phyloP scores from a whole-genome alignment of 2,113 vertebrate species.

The Lontra canadensis region DNA sequence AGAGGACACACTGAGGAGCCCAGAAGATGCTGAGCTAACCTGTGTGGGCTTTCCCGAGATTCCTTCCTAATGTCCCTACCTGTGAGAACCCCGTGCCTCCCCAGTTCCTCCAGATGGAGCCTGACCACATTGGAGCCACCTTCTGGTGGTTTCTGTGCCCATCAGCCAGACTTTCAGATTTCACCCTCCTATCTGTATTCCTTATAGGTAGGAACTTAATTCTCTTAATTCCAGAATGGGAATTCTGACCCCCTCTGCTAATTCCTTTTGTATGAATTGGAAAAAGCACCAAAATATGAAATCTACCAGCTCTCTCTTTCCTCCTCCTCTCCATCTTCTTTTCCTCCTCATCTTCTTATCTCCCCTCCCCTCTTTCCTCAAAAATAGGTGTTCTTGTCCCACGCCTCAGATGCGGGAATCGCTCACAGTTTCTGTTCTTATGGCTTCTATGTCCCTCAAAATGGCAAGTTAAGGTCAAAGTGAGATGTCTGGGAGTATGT shows the following conservation, averaged over 20 bases:
- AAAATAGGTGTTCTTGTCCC: neutral
- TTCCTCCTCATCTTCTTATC: neutral
- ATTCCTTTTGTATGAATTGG: neutral
- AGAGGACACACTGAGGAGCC: neutral
- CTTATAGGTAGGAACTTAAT: neutral
- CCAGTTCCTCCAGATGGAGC: neutral
- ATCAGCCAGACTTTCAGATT: neutral
- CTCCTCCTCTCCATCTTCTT: neutral
- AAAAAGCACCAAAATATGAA: neutral
- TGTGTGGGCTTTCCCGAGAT: neutral
- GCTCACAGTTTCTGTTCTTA: neutral
- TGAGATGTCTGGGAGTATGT: neutral
- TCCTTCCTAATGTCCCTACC: rapidly evolving
- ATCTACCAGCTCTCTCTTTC: neutral
- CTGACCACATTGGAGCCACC: no score
- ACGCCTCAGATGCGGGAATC: no score
- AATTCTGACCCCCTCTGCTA: neutral
- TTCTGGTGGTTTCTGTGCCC: neutral
- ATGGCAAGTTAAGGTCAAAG: neutral
- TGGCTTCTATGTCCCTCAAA: neutral
- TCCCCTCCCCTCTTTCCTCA: no score
- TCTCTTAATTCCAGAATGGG: neutral
- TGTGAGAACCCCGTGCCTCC: neutral
- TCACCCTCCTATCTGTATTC: neutral
- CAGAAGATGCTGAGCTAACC: no score